Evolutionary conservation across 1,140 invertebrate genomes (phyloP), one percentile per base, ranked within the genome.

Genomic region (Camponotus pennsylvanicus): DNA sequence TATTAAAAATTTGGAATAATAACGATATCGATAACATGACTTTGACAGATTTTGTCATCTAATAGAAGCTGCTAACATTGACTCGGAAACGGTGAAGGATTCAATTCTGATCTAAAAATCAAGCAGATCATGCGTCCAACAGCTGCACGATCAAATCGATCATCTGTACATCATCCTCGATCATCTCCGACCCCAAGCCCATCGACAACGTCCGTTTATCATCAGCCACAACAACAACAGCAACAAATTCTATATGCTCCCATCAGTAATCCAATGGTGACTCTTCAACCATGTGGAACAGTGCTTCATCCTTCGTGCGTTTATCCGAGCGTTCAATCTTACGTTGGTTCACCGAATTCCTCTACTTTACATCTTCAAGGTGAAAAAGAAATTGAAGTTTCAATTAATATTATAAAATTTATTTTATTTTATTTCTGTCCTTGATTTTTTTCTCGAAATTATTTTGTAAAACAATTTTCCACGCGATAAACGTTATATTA

Each of bases 41-140:
- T 34, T 55, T 75, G 52, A 52, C 2, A 32, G 59, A 70, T 86
- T 69, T 13, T 61, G 8, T 70, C 9, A 4, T 79, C 42, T 9
- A 37, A 6, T 59, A 90, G 89, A 79, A 64, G 40, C 64, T 84
- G 61, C 32, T 40, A 86, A 77, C 63, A 13, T 69, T 34, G 55
- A 69, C 27, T 49, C 15, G 7, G 27, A 79, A 61, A 77, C 59
- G 64, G 66, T 55, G 70, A 52, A 76, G 76, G 63, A 88, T 87
- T 90, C 32, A 61, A 37, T 82, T 88, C 86, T 85, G 86, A 89
- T 67, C 42, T 67, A 57, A 67, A 37, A 21, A 84, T 82, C 57
- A 82, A 84, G 83, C 87, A 84, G 92, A 94, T 90, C 93, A 94
- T 94, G 93, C 93, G 93, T 90, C 90, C 93, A 69, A 86, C 91